These are phyloP conservation scores for Archilochus colubris DNA, from an alignment of 2,113 vertebrate genomes.

Conservation along the genomic window DNA sequence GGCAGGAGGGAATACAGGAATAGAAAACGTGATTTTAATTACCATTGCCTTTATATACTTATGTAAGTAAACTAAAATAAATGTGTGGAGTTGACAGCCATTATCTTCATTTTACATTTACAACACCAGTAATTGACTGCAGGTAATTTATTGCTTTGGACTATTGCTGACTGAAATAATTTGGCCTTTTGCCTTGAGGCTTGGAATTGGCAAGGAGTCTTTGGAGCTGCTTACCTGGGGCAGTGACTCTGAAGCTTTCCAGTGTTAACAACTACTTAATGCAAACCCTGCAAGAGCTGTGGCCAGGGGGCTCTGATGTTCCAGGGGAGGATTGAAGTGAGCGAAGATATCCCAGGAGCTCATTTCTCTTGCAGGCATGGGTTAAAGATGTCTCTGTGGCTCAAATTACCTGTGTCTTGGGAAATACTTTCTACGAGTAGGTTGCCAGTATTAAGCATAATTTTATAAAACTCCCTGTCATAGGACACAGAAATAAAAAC, in stretches of 20 bases:
- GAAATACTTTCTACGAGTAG: neutral
- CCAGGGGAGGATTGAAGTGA: neutral
- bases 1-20: neutral
- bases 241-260: neutral
- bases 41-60: neutral
- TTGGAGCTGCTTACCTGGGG: neutral
- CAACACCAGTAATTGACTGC: neutral
- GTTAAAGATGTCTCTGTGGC: neutral
- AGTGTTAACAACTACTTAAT: neutral
- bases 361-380: neutral
- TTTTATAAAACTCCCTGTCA: neutral
- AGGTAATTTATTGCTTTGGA: neutral
- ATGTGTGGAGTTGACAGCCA: neutral
- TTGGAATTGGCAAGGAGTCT: neutral
- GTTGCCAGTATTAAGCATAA: neutral
- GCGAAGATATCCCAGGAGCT: neutral
- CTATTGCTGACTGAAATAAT: neutral
- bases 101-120: neutral
- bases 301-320: neutral
- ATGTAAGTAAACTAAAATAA: neutral
- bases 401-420: neutral
- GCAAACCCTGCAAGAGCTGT: neutral
- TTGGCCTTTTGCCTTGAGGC: neutral
- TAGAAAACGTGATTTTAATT: neutral
- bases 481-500: neutral